Evolutionary conservation across 1,140 invertebrate species (phyloP), one percentile per base, ranked within the genome.

Genomic region (Drosophila triauraria): DNA sequence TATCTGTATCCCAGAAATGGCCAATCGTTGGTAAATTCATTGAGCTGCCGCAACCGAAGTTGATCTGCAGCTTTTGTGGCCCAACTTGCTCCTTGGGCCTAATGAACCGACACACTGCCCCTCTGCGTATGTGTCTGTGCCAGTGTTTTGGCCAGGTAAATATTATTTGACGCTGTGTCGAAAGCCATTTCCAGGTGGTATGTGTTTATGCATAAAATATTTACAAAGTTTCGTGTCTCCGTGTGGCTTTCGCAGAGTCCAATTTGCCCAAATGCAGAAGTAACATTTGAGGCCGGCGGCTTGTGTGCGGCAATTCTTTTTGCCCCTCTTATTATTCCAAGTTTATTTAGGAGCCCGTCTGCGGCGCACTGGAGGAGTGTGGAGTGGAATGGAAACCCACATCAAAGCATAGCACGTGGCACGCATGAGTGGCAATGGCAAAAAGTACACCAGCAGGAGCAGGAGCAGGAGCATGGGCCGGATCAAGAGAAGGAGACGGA

Each of bases 131-230:
- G 53, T 72, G 65, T 68, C 40, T 47, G 46, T 58, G 46, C 58
- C 46, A 71, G 43, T 63, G 65, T 51, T 48, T 57, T 47, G 30
- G 48, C 71, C 74, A 90, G 88, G 84, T 78, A 88, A 88, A 88
- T 88, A 88, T 88, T 88, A 90, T 88, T 90, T 84, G 85, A 90
- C 90, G 81, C 75, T 88, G 84, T 90, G 80, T 88, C 63, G 84
- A 84, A 88, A 81, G 76, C 87, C 84, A 88, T 88, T 90, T 80
- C 59, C 84, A 88, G 84, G 84, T 90, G 71, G 69, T 59, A 80
- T 87, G 84, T 84, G 84, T 84, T 90, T 88, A 84, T 88, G 84
- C 84, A 90, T 88, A 88, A 88, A 88, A 88, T 88, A 88, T 88
- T 88, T 88, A 88, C 84, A 81, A 85, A 84, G 64, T 90, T 84